Conservation (phyloP, 2,797 vertebrate species). For the Smutsia gigantea region DNA sequence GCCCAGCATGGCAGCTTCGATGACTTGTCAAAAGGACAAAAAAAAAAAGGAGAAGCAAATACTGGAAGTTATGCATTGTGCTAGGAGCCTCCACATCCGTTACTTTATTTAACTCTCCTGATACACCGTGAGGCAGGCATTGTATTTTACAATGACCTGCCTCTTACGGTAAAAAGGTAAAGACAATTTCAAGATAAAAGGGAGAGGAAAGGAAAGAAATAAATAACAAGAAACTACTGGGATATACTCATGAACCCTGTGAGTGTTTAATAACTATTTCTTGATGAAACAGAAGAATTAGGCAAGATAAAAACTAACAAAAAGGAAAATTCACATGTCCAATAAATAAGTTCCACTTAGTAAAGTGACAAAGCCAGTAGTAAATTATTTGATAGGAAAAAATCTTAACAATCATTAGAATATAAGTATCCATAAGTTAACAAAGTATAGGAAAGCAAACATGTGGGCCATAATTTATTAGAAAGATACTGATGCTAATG, state of each 20-base stretch:
- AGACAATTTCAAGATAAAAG: background rate
- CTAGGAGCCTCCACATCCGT: background rate
- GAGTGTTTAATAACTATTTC: background rate
- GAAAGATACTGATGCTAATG: background rate
- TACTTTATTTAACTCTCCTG: background rate
- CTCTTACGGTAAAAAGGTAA: background rate
- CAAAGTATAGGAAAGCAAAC: background rate
- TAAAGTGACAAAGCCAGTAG: background rate
- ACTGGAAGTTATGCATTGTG: background rate
- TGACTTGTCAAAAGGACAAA: background rate
- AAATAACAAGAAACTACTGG: background rate
- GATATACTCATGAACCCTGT: background rate
- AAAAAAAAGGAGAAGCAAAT: constrained; percentile 15
- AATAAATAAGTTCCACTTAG: background rate
- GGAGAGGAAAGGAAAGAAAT: background rate
- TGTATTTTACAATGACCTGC: background rate
- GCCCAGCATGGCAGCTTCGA: background rate
- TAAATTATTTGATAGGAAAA: background rate
- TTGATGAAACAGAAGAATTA: constrained; percentile 14
- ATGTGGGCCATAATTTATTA: background rate
- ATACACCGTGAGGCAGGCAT: background rate
- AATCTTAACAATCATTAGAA: background rate
- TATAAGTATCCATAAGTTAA: background rate
- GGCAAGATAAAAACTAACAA: background rate
- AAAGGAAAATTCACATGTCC: background rate